Evolutionary conservation across 2,888 invertebrate genomes (phyloP), one percentile per base, ranked within the genome.

Genomic region (Rhamphomyia laevipes): DNA sequence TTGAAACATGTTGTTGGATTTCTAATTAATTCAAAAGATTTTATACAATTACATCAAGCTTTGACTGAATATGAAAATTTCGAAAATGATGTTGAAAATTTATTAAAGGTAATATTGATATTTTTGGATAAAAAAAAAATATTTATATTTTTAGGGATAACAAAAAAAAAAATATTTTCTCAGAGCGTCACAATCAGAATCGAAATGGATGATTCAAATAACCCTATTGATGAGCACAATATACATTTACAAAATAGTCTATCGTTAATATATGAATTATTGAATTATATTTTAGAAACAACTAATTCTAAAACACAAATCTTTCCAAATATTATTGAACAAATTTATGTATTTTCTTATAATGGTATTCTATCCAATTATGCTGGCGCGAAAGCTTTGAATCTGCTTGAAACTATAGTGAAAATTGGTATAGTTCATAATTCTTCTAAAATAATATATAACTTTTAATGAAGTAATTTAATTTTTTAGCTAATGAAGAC

Each of bases 1-100:
- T 43, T 69, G 46, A 56, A 63, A 11, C 69, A 69, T 49, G 65
- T 67, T 47, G 62, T 64, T 0, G 66, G 67, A 44, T 68, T 69
- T 44, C 54, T 68, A 2, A 46, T 60, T 38, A 68, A 68, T 45
- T 62, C 65, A 1, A 59, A 61, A 5, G 51, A 60, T 1, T 61
- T 66, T 46, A 59, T 58, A 40, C 63, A 63, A 7, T 55, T 67
- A 17, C 59, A 65, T 35, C 50, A 59, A n/a, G 66, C 68, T 3
- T 64, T 68, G 63, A 56, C 60, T 15, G 59, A 55, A 12, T 66
- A 66, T 48, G 49, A 55, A 1, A 55, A 59, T 38, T 68, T 63
- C 47, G 62, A 59, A 43, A 60, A 61, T 43, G 65, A 66, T 46
- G 60, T 67, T 30, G 65, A 67, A 13, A 57, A 61, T 4, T 45